These are phyloP conservation scores for Calliphora vomitoria DNA, from an alignment of 2,888 invertebrate species.

Conservation along the genomic window DNA sequence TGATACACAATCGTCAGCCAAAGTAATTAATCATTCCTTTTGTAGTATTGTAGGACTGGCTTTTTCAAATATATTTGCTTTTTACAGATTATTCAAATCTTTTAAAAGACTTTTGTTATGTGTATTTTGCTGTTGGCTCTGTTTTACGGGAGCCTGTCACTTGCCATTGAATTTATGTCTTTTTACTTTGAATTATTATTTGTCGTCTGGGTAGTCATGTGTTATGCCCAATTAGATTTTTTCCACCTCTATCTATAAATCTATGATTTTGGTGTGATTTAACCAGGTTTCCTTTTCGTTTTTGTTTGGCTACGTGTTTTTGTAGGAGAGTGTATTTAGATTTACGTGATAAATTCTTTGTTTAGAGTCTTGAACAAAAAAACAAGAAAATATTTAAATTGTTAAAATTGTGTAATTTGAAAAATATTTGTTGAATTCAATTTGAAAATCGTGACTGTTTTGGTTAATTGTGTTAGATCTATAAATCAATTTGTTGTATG, in stretches of 20 bases:
- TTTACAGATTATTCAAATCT: slow-evolving; percentile 7
- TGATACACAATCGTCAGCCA: slow-evolving; percentile 53
- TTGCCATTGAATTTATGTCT: slow-evolving; percentile 62
- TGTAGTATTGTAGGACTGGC: neutral
- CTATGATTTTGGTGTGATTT: slow-evolving; percentile 24
- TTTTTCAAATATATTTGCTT: neutral
- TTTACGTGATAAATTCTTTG: slow-evolving; percentile 40
- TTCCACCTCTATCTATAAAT: slow-evolving; percentile 20
- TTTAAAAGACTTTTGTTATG: slow-evolving; percentile 31
- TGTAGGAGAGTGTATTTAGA: neutral
- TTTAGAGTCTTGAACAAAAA: neutral
- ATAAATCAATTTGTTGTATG: slow-evolving; percentile 66
- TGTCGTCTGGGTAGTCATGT: slow-evolving; percentile 50
- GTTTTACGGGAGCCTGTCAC: slow-evolving; percentile 54
- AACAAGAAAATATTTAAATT: slow-evolving; percentile 39
- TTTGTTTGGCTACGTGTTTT: neutral
- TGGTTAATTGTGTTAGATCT: slow-evolving; percentile 40
- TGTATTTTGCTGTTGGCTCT: neutral
- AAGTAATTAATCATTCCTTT: slow-evolving; percentile 60
- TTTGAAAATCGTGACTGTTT: slow-evolving; percentile 63
- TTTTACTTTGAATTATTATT: slow-evolving; percentile 54
- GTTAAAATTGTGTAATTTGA: slow-evolving; percentile 49
- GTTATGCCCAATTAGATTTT: slow-evolving; percentile 58
- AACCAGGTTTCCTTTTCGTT: slow-evolving; percentile 13
- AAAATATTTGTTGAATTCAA: slow-evolving; percentile 53